Evolutionary conservation across 2,888 invertebrate genomes (phyloP).

Genomic region (Hermaeophaga mercurialis): DNA sequence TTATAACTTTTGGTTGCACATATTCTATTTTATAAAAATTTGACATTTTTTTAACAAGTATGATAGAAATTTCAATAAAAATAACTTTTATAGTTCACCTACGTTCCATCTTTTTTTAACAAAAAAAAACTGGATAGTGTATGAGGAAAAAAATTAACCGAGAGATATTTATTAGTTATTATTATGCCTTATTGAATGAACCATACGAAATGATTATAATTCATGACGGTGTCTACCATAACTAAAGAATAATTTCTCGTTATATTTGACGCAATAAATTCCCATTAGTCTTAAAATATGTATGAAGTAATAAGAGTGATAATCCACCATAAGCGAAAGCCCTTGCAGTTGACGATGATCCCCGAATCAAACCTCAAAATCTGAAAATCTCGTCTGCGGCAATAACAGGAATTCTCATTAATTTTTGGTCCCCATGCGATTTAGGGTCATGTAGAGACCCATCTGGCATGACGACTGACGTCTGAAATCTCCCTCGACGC

Average conservation of each 20-base stretch:
- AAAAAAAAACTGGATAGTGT: too few species aligned
- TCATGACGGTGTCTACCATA: background rate
- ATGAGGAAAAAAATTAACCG: too few species aligned
- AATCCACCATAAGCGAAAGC: conserved; percentile 34
- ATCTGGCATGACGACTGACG: conserved; percentile 40
- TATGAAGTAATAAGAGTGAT: conserved; percentile 33
- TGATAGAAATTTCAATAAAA: too few species aligned
- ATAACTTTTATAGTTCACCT: too few species aligned
- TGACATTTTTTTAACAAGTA: too few species aligned
- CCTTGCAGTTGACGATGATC: conserved; percentile 39
- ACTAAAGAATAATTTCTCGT: conserved; percentile 20
- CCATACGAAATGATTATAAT: background rate
- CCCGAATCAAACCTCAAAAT: conserved; percentile 47
- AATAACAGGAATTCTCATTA: conserved; percentile 54
- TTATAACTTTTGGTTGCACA: too few species aligned
- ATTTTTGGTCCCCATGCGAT: conserved; percentile 45
- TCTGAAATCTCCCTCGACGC: conserved; percentile 40
- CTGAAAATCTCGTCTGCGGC: conserved; percentile 48
- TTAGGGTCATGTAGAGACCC: conserved; percentile 41
- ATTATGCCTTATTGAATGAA: too few species aligned
- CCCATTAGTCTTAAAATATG: conserved; percentile 34
- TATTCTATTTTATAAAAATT: too few species aligned
- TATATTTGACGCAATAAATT: conserved; percentile 18
- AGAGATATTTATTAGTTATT: too few species aligned
- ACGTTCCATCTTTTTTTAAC: too few species aligned